These are phyloP conservation scores for Nebria salina DNA, from an alignment of 2,888 invertebrate genomes.

Conservation along the genomic window DNA sequence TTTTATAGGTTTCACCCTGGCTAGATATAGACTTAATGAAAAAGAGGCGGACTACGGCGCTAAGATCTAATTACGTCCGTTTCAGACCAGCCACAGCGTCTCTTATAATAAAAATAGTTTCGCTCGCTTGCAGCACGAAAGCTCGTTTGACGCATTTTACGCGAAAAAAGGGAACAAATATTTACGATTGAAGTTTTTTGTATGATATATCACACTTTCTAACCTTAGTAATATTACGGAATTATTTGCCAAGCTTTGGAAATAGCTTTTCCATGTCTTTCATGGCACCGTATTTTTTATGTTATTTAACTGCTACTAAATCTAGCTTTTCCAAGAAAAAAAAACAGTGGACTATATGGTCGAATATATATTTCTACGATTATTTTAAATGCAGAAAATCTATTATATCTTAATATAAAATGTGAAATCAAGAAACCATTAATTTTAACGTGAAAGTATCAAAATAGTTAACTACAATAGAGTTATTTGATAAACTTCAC, in stretches of 20 bases:
- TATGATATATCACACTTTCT: background rate
- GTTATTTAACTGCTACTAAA: no score
- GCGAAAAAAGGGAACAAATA: background rate
- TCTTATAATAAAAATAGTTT: background rate
- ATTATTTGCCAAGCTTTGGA: background rate
- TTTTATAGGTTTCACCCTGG: conserved; percentile 26
- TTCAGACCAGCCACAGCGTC: background rate
- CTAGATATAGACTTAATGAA: conserved; percentile 33
- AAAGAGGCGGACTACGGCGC: conserved; percentile 21
- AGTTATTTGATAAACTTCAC: no score
- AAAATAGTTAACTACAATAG: no score
- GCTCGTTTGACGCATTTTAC: background rate
- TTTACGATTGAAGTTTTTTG: background rate
- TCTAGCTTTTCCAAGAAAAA: no score
- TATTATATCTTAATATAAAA: no score
- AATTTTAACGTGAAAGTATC: no score
- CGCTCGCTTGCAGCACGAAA: background rate
- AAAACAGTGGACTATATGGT: no score
- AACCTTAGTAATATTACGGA: background rate
- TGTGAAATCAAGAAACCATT: no score
- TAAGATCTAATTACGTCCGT: conserved; percentile 30
- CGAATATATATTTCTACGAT: no score
- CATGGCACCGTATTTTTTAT: background rate
- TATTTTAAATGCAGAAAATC: no score
- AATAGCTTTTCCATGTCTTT: background rate